These are phyloP conservation scores for Delphinapterus leucas DNA, from an alignment of 2,113 vertebrate genomes.

Conservation along the genomic window DNA sequence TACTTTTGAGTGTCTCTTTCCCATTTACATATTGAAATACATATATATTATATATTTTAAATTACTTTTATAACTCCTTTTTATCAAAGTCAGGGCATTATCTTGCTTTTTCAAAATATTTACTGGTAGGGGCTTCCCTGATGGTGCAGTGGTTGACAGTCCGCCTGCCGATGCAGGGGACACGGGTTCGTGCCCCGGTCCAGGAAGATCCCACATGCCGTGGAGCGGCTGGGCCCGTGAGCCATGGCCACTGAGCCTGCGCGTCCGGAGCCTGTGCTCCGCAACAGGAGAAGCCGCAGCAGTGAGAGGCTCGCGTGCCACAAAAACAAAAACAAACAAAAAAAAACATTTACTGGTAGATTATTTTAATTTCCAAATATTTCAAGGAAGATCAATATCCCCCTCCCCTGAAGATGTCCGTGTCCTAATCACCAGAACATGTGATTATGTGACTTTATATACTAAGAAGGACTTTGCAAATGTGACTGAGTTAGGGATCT, in stretches of 20 bases:
- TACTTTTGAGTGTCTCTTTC: not conserved
- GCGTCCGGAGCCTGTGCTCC: too few relatives aligned
- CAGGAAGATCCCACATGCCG: too few relatives aligned
- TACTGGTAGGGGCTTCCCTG: not conserved
- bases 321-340: too few relatives aligned
- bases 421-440: not conserved
- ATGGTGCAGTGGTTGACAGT: too few relatives aligned
- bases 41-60: not conserved
- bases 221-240: too few relatives aligned
- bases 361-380: not conserved
- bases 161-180: too few relatives aligned
- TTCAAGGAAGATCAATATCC: not conserved
- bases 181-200: too few relatives aligned
- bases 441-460: not conserved
- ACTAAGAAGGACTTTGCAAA: not conserved
- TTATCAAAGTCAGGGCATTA: not conserved
- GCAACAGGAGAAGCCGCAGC: too few relatives aligned
- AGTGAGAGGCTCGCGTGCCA: too few relatives aligned
- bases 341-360: not conserved
- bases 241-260: too few relatives aligned
- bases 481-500: not conserved
- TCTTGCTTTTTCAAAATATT: not conserved
- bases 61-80: not conserved
- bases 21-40: not conserved
- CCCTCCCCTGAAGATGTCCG: not conserved